Conservation (phyloP, 2,888 invertebrate species). For the Eretmocerus hayati region DNA sequence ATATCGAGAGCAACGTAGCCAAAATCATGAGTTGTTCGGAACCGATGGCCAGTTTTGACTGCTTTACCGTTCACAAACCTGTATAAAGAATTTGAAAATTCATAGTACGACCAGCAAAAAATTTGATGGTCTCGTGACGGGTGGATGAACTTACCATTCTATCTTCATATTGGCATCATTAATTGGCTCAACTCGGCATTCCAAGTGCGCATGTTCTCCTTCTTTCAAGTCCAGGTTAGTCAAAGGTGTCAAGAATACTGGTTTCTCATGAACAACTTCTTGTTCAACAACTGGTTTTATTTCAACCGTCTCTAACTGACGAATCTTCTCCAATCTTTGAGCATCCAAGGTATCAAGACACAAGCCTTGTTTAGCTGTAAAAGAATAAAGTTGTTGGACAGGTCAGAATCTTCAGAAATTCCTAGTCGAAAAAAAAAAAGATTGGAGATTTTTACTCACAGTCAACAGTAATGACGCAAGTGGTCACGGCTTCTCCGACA, state of each 20-base stretch:
- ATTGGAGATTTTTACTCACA: slow-evolving; percentile 51
- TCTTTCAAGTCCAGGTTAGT: slow-evolving; percentile 82
- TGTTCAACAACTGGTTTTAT: slow-evolving; percentile 68
- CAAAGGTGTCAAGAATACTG: slow-evolving; percentile 86
- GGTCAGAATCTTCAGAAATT: background rate
- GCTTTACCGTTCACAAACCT: slow-evolving; percentile 84
- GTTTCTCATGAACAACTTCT: slow-evolving; percentile 72
- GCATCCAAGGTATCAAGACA: slow-evolving; percentile 87
- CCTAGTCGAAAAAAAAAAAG: background rate
- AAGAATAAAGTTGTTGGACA: too few relatives aligned
- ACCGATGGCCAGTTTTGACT: slow-evolving; percentile 80
- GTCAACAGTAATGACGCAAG: slow-evolving; percentile 80
- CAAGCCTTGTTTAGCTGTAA: slow-evolving; percentile 70
- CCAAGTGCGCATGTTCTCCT: slow-evolving; percentile 84
- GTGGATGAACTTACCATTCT: slow-evolving; percentile 66
- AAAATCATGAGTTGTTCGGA: slow-evolving; percentile 94
- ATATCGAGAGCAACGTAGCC: slow-evolving; percentile 95
- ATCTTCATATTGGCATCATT: slow-evolving; percentile 84
- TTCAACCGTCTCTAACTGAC: slow-evolving; percentile 75
- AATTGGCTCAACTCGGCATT: slow-evolving; percentile 86
- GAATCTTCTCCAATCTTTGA: slow-evolving; percentile 81
- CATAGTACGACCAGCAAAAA: too few relatives aligned
- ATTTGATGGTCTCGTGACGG: too few relatives aligned
- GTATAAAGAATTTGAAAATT: slow-evolving; percentile 4
- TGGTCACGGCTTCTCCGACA: slow-evolving; percentile 91